Evolutionary conservation across 2,113 vertebrate genomes (phyloP), one percentile per base, ranked within the genome.

Genomic region (Austrofundulus limnaeus): DNA sequence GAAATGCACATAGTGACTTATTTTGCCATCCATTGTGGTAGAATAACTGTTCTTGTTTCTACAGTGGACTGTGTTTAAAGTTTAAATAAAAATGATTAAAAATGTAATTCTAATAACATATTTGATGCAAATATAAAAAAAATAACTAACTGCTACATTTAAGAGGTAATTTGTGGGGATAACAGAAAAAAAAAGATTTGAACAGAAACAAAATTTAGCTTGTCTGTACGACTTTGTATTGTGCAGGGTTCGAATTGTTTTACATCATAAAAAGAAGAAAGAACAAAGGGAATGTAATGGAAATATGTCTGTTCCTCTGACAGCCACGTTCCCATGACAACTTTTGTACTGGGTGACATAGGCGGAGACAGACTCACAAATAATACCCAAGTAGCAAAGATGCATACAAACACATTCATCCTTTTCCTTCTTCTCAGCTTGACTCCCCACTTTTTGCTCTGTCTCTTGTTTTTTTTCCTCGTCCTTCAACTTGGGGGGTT

Each of bases 301-400:
- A 85, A 82, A 82, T 82, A 45, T 76, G 81, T 23, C 78, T 82
- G 61, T 76, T 84, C 81, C 75, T 84, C 75, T 83, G 83, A 88
- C 79, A 88, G 67, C 48, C 49, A 61, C 21, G 80, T 85, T 87
- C 85, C 87, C 85, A 81, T 82, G 85, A 87, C 84, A 80, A 84
- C 79, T 64, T 66, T 78, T 68, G 53, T 80, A 76, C 57, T 53
- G 55, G 78, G 77, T 80, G 82, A 82, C 82, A 78, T 62, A 66
- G 82, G 79, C 67, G 63, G 75, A 79, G 77, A 77, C 61, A 19
- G 24, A 23, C 25, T 61, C 55, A 31, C 41, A 84, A 77, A 59
- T 71, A 58, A 54, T 28, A n/a, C 48, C 51, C 24, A 49, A 75
- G 61, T 65, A 64, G 19, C 47, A 51, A 11, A n/a, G 50, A 75